Evolutionary conservation across 2,797 vertebrate species (phyloP), one percentile per base, ranked within the genome.

Genomic region (Catostomus latipinnis): DNA sequence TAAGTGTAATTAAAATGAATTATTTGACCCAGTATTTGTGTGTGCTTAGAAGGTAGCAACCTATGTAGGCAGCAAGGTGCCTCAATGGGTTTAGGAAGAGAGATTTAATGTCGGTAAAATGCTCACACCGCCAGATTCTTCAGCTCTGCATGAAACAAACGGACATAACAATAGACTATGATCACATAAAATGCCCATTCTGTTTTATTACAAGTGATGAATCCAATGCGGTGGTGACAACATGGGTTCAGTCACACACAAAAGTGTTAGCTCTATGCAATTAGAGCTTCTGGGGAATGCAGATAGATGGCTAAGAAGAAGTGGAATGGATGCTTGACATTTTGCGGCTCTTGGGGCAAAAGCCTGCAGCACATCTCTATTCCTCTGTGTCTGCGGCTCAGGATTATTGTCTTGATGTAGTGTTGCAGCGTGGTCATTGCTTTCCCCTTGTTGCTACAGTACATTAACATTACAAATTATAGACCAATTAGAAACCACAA

Each of bases 401-500:
- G 50, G 62, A 79, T 57, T 81, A 82, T 86, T 86, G 58, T 78
- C 81, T 85, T 84, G 76, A 77, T 72, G 71, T 67, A 86, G 67
- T 72, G 16, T 43, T 75, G 71, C 84, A 81, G 84, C 78, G 77
- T 50, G 86, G 87, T 83, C 87, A 74, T 73, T 22, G 22, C 22
- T 22, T 22, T 22, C 22, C 22, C 22, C 22, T 66, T 81, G 74
- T 80, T 63, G 14, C n/a, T 22, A 34, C 34, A 34, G 34, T 67
- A 62, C 61, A 80, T 75, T 85, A 77, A 81, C 66, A 48, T 69
- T 69, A 53, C 53, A 74, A 83, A 53, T 78, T 73, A 82, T 74
- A 10, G 67, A 74, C 73, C 74, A 78, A 79, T 84, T 84, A 78
- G 76, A 83, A 82, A 65, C 74, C 45, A n/a, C 8, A 71, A 52